Evolutionary conservation across 2,113 vertebrate species (phyloP), one percentile per base, ranked within the genome.

Genomic region (Amia ocellicauda): DNA sequence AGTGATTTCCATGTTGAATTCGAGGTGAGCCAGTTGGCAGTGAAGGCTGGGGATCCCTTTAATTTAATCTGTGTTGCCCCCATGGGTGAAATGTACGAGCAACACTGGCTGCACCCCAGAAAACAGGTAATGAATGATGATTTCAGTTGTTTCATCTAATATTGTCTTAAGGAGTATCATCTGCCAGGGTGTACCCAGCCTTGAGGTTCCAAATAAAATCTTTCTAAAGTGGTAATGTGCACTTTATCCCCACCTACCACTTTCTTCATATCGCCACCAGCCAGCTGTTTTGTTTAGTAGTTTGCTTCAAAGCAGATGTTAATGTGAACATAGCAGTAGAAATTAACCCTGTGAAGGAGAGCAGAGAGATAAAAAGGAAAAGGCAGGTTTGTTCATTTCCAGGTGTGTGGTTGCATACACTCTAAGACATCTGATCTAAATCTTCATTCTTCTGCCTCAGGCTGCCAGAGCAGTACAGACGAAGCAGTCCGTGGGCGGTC

Each of bases 71-170:
- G 97, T 14, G 70, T 88, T 1, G 86, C 90, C 67, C 89, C 93
- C 17, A 70, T 88, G 24, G 95, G 91, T 0, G 76, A 76, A 17
- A 74, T 81, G 59, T 93, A 93, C 41, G 77, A 89, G 67, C 89
- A 98, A 68, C 83, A 93, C 56, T 99, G 97, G 97, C 85, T 90
- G 29, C 96, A 98, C 74, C 92, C 90, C 1, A 91, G 89, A 65
- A 89, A 87, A 85, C 85, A 91, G 91, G 97, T 91, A 68, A 83
- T 76, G 50, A 4, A n/a, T 13, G 23, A 47, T 47, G 1, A 19
- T 4, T 19, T 19, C 7, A 17, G n/a, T 16, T n/a, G 45, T 17
- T 17, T n/a, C 45, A 16, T 47, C 4, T 16, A 47, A 16, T 7
- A 16, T 16, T 7, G 13, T n/a, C 13, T 47, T 7, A 19, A 13